Base-by-base conservation (phyloP, 2,113 vertebrate species). In the Poicephalus meyeri region DNA sequence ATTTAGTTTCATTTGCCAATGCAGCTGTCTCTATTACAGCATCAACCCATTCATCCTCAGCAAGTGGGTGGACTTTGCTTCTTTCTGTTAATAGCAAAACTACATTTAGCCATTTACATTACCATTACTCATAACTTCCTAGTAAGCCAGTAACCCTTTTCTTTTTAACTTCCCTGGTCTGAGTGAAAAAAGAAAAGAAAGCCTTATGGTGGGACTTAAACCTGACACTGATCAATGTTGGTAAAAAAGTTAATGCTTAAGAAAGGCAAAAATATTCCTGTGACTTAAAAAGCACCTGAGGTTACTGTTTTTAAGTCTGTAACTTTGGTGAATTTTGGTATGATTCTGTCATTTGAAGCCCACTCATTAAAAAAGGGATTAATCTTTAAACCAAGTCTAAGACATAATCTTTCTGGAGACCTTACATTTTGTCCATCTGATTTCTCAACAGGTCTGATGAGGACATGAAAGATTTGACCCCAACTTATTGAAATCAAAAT, bases 81-180 rank as follows among this genome's bases (percentile, higher is more conserved):
- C 68, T 82, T 77, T 93, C 79, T 88, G 44, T 95, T 95, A 94
- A 93, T 78, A 86, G 77, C 64, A 93, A 94, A 90, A 66, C 80
- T 83, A 42, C 76, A 78, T 86, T 90, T 86, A 93, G 41, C 60
- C 79, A 39, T 46, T 70, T 89, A 44, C 65, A 39, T 61, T 83
- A 80, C 56, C 52, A 42, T 94, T 92, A 95, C 56, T 90, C 91
- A 88, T 83, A 88, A 37, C 33, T 86, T 87, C 72, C 47, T 53
- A 94, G 46, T 70, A 78, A 94, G 58, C 50, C 31, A 83, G 33
- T 63, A 33, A 90, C 10, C 20, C 21, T 64, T 76, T 93, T 87
- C 8, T 56, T 76, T 76, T 79, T 84, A 46, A 37, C 9, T 80
- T 81, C 13, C 16, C 20, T 74, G 16, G 2, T 46, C 82, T 83